Percentiles rank a stretch among this genome's conserved stretches.
Conservation (phyloP, 2,888 invertebrate genomes). For the Orthosia cruda region DNA sequence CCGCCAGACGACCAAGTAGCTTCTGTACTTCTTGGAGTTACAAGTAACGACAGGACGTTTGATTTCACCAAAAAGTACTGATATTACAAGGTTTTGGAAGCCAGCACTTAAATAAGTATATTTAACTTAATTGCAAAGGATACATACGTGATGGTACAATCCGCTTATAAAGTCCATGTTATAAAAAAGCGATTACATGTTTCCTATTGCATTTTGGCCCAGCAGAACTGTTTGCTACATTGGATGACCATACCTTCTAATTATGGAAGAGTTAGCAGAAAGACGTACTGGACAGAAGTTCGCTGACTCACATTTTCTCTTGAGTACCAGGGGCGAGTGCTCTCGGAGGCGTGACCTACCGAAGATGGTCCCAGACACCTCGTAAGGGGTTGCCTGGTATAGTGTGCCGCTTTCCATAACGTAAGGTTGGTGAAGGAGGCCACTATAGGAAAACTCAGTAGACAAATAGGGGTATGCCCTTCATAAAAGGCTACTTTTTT, state of each 20-base stretch:
- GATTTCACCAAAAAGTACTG: slow-evolving; percentile 20
- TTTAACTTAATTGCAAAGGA: slow-evolving; percentile 17
- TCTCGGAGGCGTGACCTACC: too few relatives aligned
- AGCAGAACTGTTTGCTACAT: not conserved
- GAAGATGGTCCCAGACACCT: too few relatives aligned
- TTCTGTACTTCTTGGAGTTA: too few relatives aligned
- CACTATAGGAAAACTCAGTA: too few relatives aligned
- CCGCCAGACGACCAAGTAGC: not conserved
- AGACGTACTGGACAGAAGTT: not conserved
- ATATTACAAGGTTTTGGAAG: slow-evolving; percentile 19
- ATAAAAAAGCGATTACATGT: slow-evolving; percentile 10
- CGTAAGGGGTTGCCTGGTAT: too few relatives aligned
- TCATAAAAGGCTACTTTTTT: too few relatives aligned
- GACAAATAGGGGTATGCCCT: too few relatives aligned
- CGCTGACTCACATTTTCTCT: too few relatives aligned
- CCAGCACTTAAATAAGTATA: slow-evolving; percentile 36
- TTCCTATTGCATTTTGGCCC: slow-evolving; percentile 15
- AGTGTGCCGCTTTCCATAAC: too few relatives aligned
- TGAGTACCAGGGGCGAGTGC: too few relatives aligned
- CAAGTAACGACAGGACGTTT: not conserved
- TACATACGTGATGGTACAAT: slow-evolving; percentile 2
- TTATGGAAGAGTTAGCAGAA: not conserved
- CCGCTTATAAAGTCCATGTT: not conserved
- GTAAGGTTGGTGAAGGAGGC: too few relatives aligned
- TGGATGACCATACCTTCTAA: not conserved